These are phyloP conservation scores for Hemicentrotus pulcherrimus DNA, from an alignment of 35 echinoderm and acorn worm genomes.

Conservation along the genomic window DNA sequence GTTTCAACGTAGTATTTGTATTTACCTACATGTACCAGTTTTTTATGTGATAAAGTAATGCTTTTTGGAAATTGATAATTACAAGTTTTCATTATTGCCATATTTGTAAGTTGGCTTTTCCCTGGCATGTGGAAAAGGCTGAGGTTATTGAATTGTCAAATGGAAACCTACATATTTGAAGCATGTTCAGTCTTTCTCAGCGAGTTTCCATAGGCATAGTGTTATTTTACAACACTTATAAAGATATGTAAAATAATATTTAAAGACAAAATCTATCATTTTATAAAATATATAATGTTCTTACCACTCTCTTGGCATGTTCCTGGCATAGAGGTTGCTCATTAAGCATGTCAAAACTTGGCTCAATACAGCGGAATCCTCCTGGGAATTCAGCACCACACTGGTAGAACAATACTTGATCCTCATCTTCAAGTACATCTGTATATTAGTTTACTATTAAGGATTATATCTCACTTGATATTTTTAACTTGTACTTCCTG, in stretches of 20 bases:
- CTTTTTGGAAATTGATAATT: too few relatives aligned
- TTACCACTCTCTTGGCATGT: conserved; percentile 93
- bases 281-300: not conserved
- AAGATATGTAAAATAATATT: not conserved
- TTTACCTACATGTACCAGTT: not conserved
- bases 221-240: not conserved
- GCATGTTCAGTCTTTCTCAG: too few relatives aligned
- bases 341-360: conserved; percentile 92
- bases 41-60: too few relatives aligned
- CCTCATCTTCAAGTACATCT: conserved; percentile 94
- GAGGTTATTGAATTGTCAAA: too few relatives aligned
- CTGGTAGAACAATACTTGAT: conserved; percentile 93
- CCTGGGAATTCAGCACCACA: conserved; percentile 93
- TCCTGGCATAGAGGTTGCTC: conserved; percentile 88
- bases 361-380: conserved; percentile 86
- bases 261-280: too few relatives aligned
- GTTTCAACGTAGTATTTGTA: not conserved
- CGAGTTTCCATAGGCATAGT: too few relatives aligned
- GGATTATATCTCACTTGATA: not conserved
- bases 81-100: too few relatives aligned
- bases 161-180: too few relatives aligned
- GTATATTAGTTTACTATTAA: conserved; percentile 1
- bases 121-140: too few relatives aligned
- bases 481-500: too few relatives aligned
- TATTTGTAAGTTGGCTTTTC: too few relatives aligned